Evolutionary conservation across 2,113 vertebrate species (phyloP).

Genomic region (Sphaerodactylus townsendi): DNA sequence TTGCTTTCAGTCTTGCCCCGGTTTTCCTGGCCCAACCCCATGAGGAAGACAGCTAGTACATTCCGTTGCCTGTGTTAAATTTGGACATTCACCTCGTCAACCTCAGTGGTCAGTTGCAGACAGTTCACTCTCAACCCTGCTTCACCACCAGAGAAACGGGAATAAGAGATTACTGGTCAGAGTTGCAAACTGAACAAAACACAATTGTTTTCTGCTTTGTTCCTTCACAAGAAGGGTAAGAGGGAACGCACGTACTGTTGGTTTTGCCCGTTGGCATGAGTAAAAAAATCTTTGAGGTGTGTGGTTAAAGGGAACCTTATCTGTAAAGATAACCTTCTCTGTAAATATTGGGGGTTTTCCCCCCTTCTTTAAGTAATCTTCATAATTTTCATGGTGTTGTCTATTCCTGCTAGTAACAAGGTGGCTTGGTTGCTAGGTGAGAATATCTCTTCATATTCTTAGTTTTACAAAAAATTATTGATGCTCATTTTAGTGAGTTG

Average conservation of each 20-base stretch:
- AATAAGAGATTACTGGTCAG: neutral
- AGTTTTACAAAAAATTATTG: neutral
- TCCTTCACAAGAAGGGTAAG: too few species aligned
- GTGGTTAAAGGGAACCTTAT: neutral
- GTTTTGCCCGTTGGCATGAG: too few species aligned
- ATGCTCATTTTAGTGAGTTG: rapidly evolving
- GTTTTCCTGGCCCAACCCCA: neutral
- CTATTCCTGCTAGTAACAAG: neutral
- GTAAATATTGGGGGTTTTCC: neutral
- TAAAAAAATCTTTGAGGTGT: neutral
- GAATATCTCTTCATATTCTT: rapidly evolving
- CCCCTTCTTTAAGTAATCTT: neutral
- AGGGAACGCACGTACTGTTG: too few species aligned
- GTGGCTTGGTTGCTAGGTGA: neutral
- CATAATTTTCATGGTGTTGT: neutral
- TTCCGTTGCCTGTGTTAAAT: neutral
- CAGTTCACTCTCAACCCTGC: neutral
- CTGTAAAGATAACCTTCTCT: neutral
- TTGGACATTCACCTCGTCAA: neutral
- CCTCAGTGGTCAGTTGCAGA: neutral
- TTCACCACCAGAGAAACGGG: neutral
- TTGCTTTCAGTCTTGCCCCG: neutral
- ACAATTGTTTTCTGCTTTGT: neutral
- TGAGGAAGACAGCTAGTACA: neutral
- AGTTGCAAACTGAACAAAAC: neutral